phyloP scores from a whole-genome alignment of 2,888 invertebrate species.

The Drosophila macrospina region DNA sequence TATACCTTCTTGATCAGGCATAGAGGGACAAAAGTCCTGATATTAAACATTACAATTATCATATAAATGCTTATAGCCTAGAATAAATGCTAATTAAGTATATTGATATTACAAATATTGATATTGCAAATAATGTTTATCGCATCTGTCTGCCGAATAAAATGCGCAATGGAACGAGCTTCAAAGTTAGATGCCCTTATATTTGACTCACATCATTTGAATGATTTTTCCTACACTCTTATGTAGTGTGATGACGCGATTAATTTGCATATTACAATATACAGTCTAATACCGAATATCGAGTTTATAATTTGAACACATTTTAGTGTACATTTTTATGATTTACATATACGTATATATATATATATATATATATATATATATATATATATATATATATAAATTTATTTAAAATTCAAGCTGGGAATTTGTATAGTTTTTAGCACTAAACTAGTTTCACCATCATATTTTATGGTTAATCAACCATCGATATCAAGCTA shows the following conservation, averaged over 20 bases:
- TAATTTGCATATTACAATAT: conserved; percentile 8
- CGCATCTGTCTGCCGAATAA: neutral
- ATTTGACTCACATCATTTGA: neutral
- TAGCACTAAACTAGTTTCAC: conserved; percentile 20
- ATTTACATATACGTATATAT: no score
- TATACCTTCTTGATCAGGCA: no score
- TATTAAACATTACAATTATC: neutral
- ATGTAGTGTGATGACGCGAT: neutral
- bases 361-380: no score
- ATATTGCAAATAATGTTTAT: neutral
- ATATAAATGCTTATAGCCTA: neutral
- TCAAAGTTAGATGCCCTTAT: neutral
- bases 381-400: no score
- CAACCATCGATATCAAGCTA: conserved; percentile 3
- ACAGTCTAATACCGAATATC: neutral
- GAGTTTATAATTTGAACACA: conserved; percentile 8
- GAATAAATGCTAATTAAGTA: neutral
- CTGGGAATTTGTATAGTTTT: conserved; percentile 6
- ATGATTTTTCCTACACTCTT: neutral
- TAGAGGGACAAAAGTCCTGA: neutral
- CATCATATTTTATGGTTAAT: conserved; percentile 2
- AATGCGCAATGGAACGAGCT: neutral
- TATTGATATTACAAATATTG: no score
- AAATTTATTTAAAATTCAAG: conserved; percentile 5
- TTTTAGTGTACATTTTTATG: conserved; percentile 2